Evolutionary conservation across 2,113 vertebrate species (phyloP).

Genomic region (Ictalurus furcatus): DNA sequence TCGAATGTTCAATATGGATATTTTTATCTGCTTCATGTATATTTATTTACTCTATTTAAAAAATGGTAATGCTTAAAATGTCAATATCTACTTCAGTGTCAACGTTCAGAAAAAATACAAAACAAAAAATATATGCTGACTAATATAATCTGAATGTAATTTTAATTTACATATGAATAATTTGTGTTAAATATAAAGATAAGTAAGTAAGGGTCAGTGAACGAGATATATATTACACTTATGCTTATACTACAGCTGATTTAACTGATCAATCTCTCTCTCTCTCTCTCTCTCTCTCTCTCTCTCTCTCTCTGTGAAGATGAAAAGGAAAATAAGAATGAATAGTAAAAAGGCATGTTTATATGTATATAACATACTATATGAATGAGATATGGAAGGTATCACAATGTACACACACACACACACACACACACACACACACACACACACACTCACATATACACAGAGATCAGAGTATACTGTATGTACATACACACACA

Average conservation of each 20-base stretch:
- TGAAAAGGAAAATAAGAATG: neutral
- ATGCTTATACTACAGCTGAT: neutral
- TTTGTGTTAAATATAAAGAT: neutral
- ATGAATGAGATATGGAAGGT: neutral
- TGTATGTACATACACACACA: constrained; percentile 65
- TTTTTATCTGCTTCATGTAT: neutral
- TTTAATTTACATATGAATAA: neutral
- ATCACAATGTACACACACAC: neutral
- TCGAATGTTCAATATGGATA: neutral
- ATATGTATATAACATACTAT: neutral
- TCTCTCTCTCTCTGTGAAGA: neutral
- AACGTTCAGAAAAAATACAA: neutral
- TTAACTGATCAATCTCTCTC: neutral
- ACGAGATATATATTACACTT: neutral
- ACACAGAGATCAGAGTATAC: constrained; percentile 68
- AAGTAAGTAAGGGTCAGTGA: neutral
- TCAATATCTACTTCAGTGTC: neutral
- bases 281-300: neutral
- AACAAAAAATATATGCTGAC: neutral
- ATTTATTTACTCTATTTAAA: neutral
- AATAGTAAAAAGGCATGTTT: neutral
- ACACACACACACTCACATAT: neutral
- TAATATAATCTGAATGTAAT: neutral
- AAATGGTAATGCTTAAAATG: neutral
- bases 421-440: neutral